Percentiles rank a stretch among this genome's conserved stretches.
phyloP scores from a whole-genome alignment of 2,888 invertebrate genomes.

The Hylaea fasciaria region DNA sequence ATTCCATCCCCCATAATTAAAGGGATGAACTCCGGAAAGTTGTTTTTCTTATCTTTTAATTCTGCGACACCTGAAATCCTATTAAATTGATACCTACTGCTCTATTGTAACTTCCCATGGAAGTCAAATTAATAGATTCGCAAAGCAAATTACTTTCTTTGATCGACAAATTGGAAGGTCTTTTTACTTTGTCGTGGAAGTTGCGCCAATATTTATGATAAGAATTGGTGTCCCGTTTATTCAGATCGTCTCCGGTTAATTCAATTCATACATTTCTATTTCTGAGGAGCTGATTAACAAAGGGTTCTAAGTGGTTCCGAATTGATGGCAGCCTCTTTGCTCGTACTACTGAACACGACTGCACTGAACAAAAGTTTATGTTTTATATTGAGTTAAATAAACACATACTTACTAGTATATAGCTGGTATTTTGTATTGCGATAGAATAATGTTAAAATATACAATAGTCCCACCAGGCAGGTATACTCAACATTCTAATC shows the following conservation, averaged over 20 bases:
- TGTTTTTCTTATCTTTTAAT: slow-evolving; percentile 33
- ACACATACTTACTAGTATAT: too few relatives aligned
- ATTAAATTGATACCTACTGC: not conserved
- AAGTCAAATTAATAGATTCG: slow-evolving; percentile 21
- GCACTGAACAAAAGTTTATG: too few relatives aligned
- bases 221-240: slow-evolving; percentile 5
- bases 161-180: slow-evolving; percentile 17
- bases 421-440: too few relatives aligned
- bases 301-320: too few relatives aligned
- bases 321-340: too few relatives aligned
- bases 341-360: too few relatives aligned
- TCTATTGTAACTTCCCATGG: slow-evolving; percentile 3
- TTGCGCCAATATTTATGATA: slow-evolving; percentile 10
- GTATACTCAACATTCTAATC: too few relatives aligned
- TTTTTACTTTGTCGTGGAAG: slow-evolving; percentile 15
- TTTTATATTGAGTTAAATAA: too few relatives aligned
- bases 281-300: too few relatives aligned
- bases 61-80: slow-evolving; percentile 15
- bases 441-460: too few relatives aligned
- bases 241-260: not conserved
- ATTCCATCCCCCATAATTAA: slow-evolving; percentile 26
- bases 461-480: too few relatives aligned
- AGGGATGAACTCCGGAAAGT: slow-evolving; percentile 21
- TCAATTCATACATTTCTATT: not conserved
- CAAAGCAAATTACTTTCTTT: slow-evolving; percentile 24